These are phyloP conservation scores for Cetoscarus ocellatus DNA, from an alignment of 2,797 vertebrate species.

Conservation along the genomic window DNA sequence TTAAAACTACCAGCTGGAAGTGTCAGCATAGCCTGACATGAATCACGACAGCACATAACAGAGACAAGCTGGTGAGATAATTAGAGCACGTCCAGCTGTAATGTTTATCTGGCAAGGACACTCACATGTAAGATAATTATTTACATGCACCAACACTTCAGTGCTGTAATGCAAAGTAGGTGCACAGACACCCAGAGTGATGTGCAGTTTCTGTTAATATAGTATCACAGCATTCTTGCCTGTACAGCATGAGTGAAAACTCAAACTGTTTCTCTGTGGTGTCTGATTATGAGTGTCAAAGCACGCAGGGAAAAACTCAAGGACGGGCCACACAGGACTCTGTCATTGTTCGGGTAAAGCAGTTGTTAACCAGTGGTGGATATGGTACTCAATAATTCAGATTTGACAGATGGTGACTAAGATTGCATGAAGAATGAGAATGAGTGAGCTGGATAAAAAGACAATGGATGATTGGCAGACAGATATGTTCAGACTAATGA, in stretches of 20 bases:
- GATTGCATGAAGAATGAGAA: constrained; percentile 58
- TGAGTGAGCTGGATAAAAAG: constrained; percentile 43
- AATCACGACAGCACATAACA: constrained; percentile 3
- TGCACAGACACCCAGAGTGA: background rate
- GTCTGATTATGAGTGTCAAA: constrained; percentile 18
- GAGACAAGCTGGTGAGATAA: background rate
- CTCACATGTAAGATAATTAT: constrained; percentile 4
- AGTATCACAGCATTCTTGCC: background rate
- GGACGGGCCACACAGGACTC: constrained; percentile 31
- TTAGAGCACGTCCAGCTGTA: constrained; percentile 10
- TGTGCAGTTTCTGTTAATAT: background rate
- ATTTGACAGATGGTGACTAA: constrained; percentile 66
- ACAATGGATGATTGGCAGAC: constrained; percentile 50
- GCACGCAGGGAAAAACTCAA: constrained; percentile 23
- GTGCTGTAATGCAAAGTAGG: constrained; percentile 10
- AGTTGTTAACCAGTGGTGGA: constrained; percentile 57
- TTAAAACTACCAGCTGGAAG: background rate
- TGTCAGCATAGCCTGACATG: background rate
- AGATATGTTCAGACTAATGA: constrained; percentile 27
- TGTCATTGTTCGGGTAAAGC: constrained; percentile 39
- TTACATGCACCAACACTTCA: background rate
- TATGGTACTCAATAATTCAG: constrained; percentile 58
- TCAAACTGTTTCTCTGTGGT: constrained; percentile 24
- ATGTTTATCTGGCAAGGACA: background rate
- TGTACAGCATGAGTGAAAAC: background rate